These are phyloP conservation scores for Papilio polyxenes DNA, from an alignment of 1,140 invertebrate species.

Conservation along the genomic window DNA sequence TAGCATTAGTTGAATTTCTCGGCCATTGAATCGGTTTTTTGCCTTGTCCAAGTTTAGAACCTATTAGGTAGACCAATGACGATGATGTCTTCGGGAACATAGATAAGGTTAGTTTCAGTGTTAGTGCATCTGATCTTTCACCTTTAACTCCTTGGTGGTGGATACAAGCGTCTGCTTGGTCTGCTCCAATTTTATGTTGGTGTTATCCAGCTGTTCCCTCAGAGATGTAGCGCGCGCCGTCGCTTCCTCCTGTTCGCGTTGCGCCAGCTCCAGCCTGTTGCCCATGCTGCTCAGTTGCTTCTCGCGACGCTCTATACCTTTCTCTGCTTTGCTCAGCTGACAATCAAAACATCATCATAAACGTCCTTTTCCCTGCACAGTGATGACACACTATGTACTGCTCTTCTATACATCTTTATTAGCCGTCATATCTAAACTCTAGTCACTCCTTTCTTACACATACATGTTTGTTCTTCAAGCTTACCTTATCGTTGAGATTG, in stretches of 20 bases:
- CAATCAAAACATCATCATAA: not conserved
- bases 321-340: conserved; percentile 67
- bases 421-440: not conserved
- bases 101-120: not conserved
- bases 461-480: too few relatives aligned
- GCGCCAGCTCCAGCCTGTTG: conserved; percentile 55
- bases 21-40: not conserved
- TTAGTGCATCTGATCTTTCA: conserved; percentile 40
- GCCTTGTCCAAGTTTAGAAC: not conserved
- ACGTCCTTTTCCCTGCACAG: not conserved
- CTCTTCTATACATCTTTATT: not conserved
- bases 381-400: not conserved
- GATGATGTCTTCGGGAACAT: not conserved
- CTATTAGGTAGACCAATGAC: not conserved
- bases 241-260: conserved; percentile 64
- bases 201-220: conserved; percentile 60
- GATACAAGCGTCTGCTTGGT: conserved; percentile 57
- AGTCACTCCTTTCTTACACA: too few relatives aligned
- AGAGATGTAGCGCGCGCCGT: conserved; percentile 65
- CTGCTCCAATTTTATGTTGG: conserved; percentile 60
- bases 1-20: too few relatives aligned
- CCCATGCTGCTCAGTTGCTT: conserved; percentile 67
- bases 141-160: conserved; percentile 65
- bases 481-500: conserved; percentile 65
- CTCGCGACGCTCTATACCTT: conserved; percentile 68